Evolutionary conservation across 2,888 invertebrate species (phyloP), one percentile per base, ranked within the genome.

Genomic region (Scaptomyza caliginosa): DNA sequence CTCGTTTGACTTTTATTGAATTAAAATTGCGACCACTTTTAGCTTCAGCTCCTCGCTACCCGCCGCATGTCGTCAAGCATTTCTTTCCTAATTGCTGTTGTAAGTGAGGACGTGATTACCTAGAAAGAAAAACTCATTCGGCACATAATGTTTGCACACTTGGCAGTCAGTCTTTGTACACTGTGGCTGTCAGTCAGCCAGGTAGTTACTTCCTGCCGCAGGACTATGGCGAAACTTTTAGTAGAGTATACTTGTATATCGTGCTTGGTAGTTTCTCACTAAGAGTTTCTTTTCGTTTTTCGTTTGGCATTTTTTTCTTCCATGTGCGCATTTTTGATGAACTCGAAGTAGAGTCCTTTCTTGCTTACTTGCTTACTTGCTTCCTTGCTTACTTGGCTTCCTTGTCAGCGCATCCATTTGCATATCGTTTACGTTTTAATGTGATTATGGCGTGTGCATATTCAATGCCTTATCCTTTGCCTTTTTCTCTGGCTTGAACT

Each of bases 361-460:
- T 52, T 19, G 34, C 50, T 66, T 34, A 6, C 36, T 32, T 21
- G 75, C 79, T 85, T 81, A 82, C 82, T 73, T 75, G 87, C n/a
- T n/a, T 34, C 40, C 57, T 52, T 19, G 34, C 50, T 66, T 34
- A 6, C 36, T 32, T 21, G 52, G 75, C 79, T 85, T 81, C 85
- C 82, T 73, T 75, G 87, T 78, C 83, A 83, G 88, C 74, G 79
- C 80, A 70, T 79, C 86, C 86, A 84, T 84, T 84, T 88, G 88
- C 84, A 84, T 84, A 84, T 84, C 84, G 86, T 88, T 84, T 86
- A 84, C 84, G 74, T 62, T 84, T 84, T 88, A 88, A 84, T 84
- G 84, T 88, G 84, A 84, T 84, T 84, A 84, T 88, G 86, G 86
- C 84, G 77, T 84, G 84, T 88, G 84, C 88, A 84, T 84, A 84